Evolutionary conservation across 2,797 vertebrate species (phyloP).

Genomic region (Benthosema pterotum): DNA sequence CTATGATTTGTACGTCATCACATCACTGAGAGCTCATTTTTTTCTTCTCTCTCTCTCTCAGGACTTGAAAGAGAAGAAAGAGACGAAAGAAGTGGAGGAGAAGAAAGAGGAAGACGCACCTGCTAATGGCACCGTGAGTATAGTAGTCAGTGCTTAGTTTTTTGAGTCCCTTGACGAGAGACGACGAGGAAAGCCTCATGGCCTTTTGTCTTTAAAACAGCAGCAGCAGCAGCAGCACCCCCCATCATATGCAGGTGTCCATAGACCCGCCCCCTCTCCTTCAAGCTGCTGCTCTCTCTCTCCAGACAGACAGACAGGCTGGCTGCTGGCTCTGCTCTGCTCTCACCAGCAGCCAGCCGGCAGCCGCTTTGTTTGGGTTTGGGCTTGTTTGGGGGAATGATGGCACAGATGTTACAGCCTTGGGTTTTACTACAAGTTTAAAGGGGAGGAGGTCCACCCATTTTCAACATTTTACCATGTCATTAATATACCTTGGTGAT

Average conservation of each 20-base stretch:
- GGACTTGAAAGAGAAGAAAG: slow-evolving; percentile 89
- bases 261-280: slow-evolving; percentile 63
- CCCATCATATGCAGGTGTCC: slow-evolving; percentile 81
- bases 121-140: slow-evolving; percentile 86
- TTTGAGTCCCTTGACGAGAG: slow-evolving; percentile 28
- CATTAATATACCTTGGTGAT: too few species aligned
- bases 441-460: too few species aligned
- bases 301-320: slow-evolving; percentile 39
- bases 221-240: slow-evolving; percentile 20
- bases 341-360: slow-evolving; percentile 23
- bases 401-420: slow-evolving; percentile 68
- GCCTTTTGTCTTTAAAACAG: slow-evolving; percentile 76
- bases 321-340: too few species aligned
- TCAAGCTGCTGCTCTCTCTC: slow-evolving; percentile 57
- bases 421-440: too few species aligned
- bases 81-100: slow-evolving; percentile 82
- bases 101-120: slow-evolving; percentile 77
- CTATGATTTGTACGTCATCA: too few species aligned
- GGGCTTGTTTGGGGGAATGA: slow-evolving; percentile 68
- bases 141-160: too few species aligned
- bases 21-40: slow-evolving; percentile 28
- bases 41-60: slow-evolving; percentile 62
- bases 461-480: too few species aligned
- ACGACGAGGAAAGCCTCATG: slow-evolving; percentile 62
- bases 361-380: slow-evolving; percentile 76